Evolutionary conservation across 2,113 vertebrate species (phyloP).

Genomic region (Haliaeetus leucogaster): DNA sequence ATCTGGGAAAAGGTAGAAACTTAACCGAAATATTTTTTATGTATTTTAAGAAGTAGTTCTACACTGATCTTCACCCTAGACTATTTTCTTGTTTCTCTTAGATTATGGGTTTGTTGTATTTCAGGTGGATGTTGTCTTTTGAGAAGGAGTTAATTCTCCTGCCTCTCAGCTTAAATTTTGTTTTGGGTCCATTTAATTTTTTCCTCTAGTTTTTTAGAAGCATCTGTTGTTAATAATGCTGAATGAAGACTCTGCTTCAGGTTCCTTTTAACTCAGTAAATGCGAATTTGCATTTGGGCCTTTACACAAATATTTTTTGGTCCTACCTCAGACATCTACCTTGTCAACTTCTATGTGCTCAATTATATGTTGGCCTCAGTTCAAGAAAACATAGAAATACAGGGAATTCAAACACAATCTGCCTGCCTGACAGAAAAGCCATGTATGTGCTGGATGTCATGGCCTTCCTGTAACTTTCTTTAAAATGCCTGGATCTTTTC

Average conservation of each 20-base stretch:
- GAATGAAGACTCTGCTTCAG: background rate
- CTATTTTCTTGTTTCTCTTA: background rate
- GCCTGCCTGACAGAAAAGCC: background rate
- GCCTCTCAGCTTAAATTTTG: background rate
- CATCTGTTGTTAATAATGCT: background rate
- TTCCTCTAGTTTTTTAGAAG: background rate
- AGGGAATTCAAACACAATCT: background rate
- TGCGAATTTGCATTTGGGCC: background rate
- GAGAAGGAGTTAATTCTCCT: background rate
- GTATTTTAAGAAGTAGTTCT: background rate
- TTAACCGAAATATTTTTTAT: background rate
- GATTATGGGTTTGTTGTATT: background rate
- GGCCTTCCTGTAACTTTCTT: background rate
- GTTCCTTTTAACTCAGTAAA: background rate
- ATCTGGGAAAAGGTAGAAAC: background rate
- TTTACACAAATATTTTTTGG: background rate
- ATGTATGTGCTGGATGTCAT: background rate
- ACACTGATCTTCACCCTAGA: background rate
- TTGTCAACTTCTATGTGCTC: background rate
- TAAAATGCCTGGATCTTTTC: background rate
- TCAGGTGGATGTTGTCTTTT: background rate
- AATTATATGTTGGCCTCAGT: fast-evolving
- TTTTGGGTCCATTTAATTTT: background rate
- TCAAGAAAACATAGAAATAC: background rate
- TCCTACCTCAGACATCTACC: background rate